Percentiles rank a stretch among this genome's conserved stretches.
These are phyloP conservation scores for Lordiphosa stackelbergi DNA, from an alignment of 1,140 invertebrate species.

Conservation along the genomic window DNA sequence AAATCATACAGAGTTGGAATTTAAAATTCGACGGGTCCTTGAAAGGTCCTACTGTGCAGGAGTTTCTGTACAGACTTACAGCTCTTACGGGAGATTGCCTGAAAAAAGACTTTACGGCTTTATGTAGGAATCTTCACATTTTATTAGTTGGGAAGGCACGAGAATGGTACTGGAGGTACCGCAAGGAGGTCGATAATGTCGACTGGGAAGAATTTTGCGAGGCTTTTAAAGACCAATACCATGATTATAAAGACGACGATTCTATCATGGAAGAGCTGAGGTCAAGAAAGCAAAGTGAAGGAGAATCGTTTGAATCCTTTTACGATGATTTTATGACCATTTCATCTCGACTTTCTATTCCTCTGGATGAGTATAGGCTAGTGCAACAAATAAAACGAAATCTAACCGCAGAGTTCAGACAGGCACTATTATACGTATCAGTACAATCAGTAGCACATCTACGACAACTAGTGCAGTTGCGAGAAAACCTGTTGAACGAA, in stretches of 20 bases:
- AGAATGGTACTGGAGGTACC: background rate
- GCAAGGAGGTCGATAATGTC: background rate
- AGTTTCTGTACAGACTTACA: background rate
- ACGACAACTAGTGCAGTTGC: background rate
- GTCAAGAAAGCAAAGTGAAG: background rate
- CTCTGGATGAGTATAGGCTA: slow-evolving; percentile 2
- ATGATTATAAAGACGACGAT: slow-evolving; percentile 5
- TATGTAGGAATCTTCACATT: background rate
- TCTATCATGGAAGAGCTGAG: slow-evolving; percentile 3
- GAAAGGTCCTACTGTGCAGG: slow-evolving; percentile 1
- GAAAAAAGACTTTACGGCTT: background rate
- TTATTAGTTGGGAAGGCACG: too few species aligned
- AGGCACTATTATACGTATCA: background rate
- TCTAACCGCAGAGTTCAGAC: background rate
- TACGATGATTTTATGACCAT: background rate
- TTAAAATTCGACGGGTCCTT: background rate
- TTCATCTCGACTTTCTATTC: background rate
- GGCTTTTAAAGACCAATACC: slow-evolving; percentile 1
- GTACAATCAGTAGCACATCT: background rate
- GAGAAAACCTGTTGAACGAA: background rate
- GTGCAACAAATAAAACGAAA: slow-evolving; percentile 1
- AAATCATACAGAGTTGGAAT: background rate
- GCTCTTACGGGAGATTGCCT: background rate
- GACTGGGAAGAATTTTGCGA: slow-evolving; percentile 6
- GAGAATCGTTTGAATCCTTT: slow-evolving; percentile 1